Conservation (phyloP, 2,888 invertebrate species). For the Tinea semifulvella region DNA sequence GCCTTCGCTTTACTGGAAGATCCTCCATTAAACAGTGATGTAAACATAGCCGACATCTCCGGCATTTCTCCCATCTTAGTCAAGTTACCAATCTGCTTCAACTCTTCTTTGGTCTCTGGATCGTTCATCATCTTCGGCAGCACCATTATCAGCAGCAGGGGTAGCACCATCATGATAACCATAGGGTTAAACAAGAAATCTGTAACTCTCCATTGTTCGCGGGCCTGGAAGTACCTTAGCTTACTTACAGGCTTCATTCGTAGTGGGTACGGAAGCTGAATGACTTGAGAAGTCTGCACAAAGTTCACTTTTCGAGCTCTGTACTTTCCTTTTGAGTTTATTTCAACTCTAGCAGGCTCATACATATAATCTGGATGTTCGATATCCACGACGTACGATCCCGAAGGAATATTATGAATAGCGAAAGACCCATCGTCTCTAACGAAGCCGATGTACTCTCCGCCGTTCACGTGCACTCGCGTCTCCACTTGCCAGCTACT, state of each 20-base stretch:
- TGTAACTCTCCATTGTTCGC: conserved; percentile 97
- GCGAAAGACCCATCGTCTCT: conserved; percentile 92
- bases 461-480: conserved; percentile 86
- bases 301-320: conserved; percentile 94
- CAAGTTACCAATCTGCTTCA: conserved; percentile 88
- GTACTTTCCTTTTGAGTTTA: conserved; percentile 96
- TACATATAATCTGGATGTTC: conserved; percentile 90
- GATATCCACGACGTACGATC: conserved; percentile 94
- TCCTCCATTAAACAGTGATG: conserved; percentile 83
- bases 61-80: conserved; percentile 88
- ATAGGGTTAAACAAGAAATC: conserved; percentile 97
- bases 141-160: conserved; percentile 88
- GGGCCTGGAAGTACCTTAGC: conserved; percentile 88
- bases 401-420: conserved; percentile 87
- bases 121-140: conserved; percentile 98
- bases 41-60: conserved; percentile 95
- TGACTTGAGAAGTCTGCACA: conserved; percentile 89
- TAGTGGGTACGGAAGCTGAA: conserved; percentile 92
- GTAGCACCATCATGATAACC: conserved; percentile 98
- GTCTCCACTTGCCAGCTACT: conserved; percentile 81
- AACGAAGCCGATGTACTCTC: conserved; percentile 83
- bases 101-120: conserved; percentile 95
- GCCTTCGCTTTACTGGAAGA: conserved; percentile 40
- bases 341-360: conserved; percentile 95
- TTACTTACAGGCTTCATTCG: conserved; percentile 85